These are phyloP conservation scores for Odontamblyopus rebecca DNA, from an alignment of 2,797 vertebrate species.

Conservation along the genomic window DNA sequence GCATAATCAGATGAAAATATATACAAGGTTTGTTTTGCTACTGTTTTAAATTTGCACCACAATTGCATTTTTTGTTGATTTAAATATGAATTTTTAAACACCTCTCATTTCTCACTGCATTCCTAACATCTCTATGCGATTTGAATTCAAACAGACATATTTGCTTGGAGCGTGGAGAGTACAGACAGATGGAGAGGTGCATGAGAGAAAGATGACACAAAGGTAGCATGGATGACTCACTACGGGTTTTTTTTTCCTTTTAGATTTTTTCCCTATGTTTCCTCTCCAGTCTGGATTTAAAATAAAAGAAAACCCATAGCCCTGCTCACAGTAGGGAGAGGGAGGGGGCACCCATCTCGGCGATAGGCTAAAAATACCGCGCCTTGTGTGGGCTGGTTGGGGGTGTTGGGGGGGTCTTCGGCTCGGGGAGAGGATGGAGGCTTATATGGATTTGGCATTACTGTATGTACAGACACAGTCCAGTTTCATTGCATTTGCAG, in stretches of 20 bases:
- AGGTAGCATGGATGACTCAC: conserved; percentile 82
- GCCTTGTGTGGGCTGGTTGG: conserved; percentile 72
- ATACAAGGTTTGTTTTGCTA: too few species aligned
- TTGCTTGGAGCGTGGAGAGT: conserved; percentile 8
- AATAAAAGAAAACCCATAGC: conserved; percentile 80
- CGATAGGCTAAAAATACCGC: conserved; percentile 82
- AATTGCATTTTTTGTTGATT: too few species aligned
- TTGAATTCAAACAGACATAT: conserved; percentile 41
- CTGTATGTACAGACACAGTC: conserved; percentile 37
- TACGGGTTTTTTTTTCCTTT: conserved; percentile 19
- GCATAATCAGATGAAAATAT: too few species aligned
- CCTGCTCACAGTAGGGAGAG: conserved; percentile 77
- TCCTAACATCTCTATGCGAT: conserved; percentile 4
- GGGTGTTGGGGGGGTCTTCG: conserved; percentile 38
- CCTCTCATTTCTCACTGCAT: too few species aligned
- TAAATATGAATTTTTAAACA: too few species aligned
- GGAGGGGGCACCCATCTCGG: conserved; percentile 70
- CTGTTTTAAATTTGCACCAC: too few species aligned
- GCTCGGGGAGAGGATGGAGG: conserved; percentile 46
- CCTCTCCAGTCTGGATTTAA: conserved; percentile 78
- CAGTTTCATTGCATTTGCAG: conserved; percentile 23
- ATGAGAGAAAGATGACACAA: conserved; percentile 67
- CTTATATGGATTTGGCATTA: conserved; percentile 64
- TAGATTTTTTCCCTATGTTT: conserved; percentile 41
- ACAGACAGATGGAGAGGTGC: conserved; percentile 43